phyloP scores from a whole-genome alignment of 2,113 vertebrate species.

The Catharus minimus region DNA sequence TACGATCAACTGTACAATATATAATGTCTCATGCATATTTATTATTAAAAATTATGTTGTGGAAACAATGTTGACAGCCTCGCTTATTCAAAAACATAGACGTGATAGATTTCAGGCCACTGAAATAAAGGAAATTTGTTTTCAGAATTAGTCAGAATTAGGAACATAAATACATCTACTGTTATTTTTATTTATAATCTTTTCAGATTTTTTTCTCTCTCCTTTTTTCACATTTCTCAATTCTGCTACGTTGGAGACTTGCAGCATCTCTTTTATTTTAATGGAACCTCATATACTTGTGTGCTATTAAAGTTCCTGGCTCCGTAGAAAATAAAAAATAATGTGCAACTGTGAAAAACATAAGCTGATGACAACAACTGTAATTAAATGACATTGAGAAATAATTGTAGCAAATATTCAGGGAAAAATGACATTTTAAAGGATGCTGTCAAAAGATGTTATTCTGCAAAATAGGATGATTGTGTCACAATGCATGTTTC shows the following conservation, averaged over 20 bases:
- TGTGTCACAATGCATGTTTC: not conserved
- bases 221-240: not conserved
- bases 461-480: not conserved
- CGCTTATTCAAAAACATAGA: not conserved
- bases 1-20: not conserved
- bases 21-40: not conserved
- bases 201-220: not conserved
- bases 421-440: not conserved
- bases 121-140: not conserved
- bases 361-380: not conserved
- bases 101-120: not conserved
- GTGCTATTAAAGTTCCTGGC: not conserved
- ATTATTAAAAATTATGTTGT: not conserved
- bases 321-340: not conserved
- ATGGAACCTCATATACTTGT: not conserved
- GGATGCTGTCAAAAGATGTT: not conserved
- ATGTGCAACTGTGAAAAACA: not conserved
- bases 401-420: not conserved
- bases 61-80: not conserved
- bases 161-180: not conserved
- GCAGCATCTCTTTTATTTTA: not conserved
- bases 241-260: not conserved
- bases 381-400: not conserved
- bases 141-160: not conserved
- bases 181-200: not conserved